phyloP scores from a whole-genome alignment of 2,113 vertebrate species.

The Eupsittula cactorum region DNA sequence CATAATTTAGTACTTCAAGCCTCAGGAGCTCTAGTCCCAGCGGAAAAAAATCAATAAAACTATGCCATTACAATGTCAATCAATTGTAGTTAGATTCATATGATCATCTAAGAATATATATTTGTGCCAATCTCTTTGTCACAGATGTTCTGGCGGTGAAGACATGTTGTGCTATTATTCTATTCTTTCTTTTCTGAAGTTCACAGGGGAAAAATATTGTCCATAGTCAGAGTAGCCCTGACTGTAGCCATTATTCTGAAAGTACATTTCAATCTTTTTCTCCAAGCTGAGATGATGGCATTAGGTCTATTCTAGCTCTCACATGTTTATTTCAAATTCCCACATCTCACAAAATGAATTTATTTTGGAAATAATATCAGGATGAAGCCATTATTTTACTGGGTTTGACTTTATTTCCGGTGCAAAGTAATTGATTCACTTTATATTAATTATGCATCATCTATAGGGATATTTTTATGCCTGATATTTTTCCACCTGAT shows the following conservation, averaged over 20 bases:
- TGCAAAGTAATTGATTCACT: constrained; percentile 8
- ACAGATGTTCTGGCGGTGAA: constrained; percentile 15
- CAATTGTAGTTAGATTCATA: constrained; percentile 14
- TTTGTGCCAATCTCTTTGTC: background rate
- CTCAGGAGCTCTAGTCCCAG: background rate
- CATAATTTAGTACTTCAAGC: background rate
- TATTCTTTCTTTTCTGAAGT: background rate
- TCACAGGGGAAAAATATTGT: background rate
- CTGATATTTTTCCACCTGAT: background rate
- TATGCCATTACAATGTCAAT: background rate
- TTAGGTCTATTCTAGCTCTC: constrained; percentile 23
- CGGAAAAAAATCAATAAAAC: background rate
- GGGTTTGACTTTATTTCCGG: background rate
- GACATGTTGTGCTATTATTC: background rate
- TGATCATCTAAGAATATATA: background rate
- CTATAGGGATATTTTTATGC: background rate
- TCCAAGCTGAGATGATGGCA: background rate
- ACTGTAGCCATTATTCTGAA: background rate
- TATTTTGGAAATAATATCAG: background rate
- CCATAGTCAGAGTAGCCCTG: background rate
- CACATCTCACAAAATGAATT: constrained; percentile 15
- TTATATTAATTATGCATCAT: constrained; percentile 12
- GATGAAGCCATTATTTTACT: constrained; percentile 28
- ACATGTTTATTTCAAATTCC: background rate
- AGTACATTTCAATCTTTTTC: constrained; percentile 17